A percentile compares a stretch with the other conserved stretches of the same genome.
These are phyloP conservation scores for Cheilosia soror DNA, from an alignment of 2,888 invertebrate genomes.

Conservation along the genomic window DNA sequence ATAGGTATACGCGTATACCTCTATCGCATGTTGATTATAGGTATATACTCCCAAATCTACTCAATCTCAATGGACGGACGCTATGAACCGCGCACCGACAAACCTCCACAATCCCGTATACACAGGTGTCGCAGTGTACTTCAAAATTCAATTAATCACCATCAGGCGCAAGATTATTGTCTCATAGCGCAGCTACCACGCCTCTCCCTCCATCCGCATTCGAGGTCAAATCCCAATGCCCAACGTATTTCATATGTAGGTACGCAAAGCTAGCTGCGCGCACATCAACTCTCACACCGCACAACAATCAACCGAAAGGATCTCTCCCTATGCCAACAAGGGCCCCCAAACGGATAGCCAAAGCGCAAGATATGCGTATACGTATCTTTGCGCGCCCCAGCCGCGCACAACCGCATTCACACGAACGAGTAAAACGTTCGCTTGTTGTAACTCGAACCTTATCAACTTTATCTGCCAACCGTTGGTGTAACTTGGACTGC, in stretches of 20 bases:
- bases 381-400: no score
- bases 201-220: conserved; percentile 26
- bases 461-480: conserved; percentile 75
- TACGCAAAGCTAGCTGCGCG: conserved; percentile 37
- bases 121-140: conserved; percentile 66
- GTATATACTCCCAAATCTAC: background rate
- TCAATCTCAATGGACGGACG: background rate
- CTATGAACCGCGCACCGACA: background rate
- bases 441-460: conserved; percentile 68
- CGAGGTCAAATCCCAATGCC: conserved; percentile 55
- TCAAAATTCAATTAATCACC: conserved; percentile 73
- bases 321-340: conserved; percentile 58
- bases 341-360: conserved; percentile 34
- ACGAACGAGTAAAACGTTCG: conserved; percentile 63
- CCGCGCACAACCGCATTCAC: conserved; percentile 51
- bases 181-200: conserved; percentile 56
- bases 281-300: background rate
- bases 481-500: conserved; percentile 69
- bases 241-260: conserved; percentile 24
- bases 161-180: conserved; percentile 68
- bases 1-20: no score
- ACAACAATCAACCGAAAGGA: conserved; percentile 51
- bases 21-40: background rate
- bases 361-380: conserved; percentile 53
- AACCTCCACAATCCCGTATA: background rate